phyloP scores from a whole-genome alignment of 2,113 vertebrate genomes.

The Panurus biarmicus region DNA sequence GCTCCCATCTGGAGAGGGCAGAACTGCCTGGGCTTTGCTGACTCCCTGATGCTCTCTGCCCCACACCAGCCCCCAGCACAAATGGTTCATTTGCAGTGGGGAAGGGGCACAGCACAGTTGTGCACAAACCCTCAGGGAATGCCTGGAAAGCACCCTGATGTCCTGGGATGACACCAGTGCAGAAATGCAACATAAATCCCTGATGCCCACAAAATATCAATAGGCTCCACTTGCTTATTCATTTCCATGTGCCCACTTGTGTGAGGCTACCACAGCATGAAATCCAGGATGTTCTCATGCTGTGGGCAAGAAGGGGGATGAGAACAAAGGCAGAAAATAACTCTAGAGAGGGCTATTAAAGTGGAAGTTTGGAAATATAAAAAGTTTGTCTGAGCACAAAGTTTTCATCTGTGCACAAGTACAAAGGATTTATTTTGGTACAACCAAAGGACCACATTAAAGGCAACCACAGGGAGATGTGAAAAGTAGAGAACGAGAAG shows the following conservation, averaged over 20 bases:
- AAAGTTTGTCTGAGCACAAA: not conserved
- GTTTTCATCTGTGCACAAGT: not conserved
- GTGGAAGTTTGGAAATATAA: not conserved
- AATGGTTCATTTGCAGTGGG: fast-evolving
- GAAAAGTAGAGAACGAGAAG: not conserved
- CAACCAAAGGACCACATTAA: not conserved
- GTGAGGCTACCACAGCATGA: not conserved
- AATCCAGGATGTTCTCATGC: not conserved
- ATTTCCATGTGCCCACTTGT: not conserved
- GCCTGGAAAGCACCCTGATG: not conserved
- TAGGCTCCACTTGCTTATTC: not conserved
- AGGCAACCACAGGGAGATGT: not conserved
- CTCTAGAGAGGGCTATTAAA: not conserved
- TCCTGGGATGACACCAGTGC: not conserved
- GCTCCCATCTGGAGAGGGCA: not conserved
- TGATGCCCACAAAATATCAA: not conserved
- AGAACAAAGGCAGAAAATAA: not conserved
- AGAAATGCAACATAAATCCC: not conserved
- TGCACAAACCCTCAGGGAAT: not conserved
- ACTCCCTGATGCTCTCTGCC: not conserved
- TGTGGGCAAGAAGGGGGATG: not conserved
- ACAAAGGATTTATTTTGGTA: slow-evolving; percentile 35
- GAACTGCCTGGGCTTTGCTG: not conserved
- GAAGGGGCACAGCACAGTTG: not conserved
- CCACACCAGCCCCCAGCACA: not conserved